A percentile compares a stretch with the other conserved stretches of the same genome.
These are phyloP conservation scores for Podiceps cristatus DNA, from an alignment of 2,113 vertebrate species.

Conservation along the genomic window DNA sequence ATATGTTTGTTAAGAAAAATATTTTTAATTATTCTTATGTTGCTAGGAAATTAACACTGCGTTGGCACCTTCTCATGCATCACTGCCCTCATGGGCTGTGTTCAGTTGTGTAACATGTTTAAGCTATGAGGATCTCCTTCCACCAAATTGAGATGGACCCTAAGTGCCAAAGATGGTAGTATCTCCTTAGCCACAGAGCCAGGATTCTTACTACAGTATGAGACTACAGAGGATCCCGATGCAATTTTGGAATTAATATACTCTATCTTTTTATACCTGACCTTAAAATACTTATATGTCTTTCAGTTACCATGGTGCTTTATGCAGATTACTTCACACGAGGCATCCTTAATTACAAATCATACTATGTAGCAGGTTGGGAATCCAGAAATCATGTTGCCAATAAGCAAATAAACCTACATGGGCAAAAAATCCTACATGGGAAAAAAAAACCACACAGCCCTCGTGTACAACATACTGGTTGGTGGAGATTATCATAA, in stretches of 20 bases:
- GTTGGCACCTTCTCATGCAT: background rate
- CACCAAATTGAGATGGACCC: background rate
- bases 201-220: background rate
- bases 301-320: background rate
- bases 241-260: background rate
- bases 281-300: background rate
- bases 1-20: background rate
- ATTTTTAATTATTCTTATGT: background rate
- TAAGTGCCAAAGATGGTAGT: background rate
- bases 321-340: background rate
- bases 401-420: background rate
- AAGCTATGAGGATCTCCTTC: background rate
- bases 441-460: background rate
- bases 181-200: background rate
- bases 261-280: background rate
- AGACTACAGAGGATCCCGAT: background rate
- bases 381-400: background rate
- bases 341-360: constrained; percentile 20
- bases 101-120: background rate
- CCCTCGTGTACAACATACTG: background rate
- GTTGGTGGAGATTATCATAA: background rate
- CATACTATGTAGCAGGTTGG: background rate
- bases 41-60: background rate
- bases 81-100: background rate
- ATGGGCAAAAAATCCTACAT: background rate